Conservation (phyloP, 2,113 vertebrate genomes). For the Brachyistius frenatus region DNA sequence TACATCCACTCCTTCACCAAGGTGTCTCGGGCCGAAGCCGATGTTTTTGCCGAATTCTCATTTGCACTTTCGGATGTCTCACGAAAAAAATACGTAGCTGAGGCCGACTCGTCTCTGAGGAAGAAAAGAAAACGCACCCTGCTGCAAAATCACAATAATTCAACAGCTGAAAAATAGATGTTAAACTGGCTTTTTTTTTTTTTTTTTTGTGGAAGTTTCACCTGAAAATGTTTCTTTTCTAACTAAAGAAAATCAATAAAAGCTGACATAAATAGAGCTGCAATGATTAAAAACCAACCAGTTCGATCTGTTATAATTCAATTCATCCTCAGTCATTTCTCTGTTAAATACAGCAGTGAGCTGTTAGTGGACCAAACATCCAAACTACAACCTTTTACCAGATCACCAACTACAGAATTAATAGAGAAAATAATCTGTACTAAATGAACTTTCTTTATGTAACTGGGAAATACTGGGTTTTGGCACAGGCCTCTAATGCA, state of each 20-base stretch:
- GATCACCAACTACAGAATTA: too few species aligned
- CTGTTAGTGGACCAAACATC: too few species aligned
- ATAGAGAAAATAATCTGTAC: too few species aligned
- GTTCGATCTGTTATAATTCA: too few species aligned
- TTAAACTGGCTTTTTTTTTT: too few species aligned
- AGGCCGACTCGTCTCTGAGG: constrained; percentile 91
- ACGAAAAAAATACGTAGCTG: constrained; percentile 89
- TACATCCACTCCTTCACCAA: constrained; percentile 90
- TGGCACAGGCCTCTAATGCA: not conserved
- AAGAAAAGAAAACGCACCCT: not conserved
- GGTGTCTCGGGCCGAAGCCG: constrained; percentile 25
- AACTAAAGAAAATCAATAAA: too few species aligned
- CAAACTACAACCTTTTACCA: too few species aligned
- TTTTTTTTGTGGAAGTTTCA: too few species aligned
- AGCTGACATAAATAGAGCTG: not conserved
- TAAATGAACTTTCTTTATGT: not conserved
- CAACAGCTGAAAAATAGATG: not conserved
- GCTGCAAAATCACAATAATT: not conserved
- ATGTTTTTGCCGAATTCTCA: constrained; percentile 21
- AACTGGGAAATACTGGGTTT: not conserved
- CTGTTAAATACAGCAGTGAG: too few species aligned
- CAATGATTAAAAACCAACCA: too few species aligned
- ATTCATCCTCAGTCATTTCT: too few species aligned
- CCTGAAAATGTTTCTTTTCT: too few species aligned
- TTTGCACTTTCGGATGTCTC: constrained; percentile 72